Evolutionary conservation across 2,888 invertebrate species (phyloP).

Genomic region (Allophyes oxyacanthae): DNA sequence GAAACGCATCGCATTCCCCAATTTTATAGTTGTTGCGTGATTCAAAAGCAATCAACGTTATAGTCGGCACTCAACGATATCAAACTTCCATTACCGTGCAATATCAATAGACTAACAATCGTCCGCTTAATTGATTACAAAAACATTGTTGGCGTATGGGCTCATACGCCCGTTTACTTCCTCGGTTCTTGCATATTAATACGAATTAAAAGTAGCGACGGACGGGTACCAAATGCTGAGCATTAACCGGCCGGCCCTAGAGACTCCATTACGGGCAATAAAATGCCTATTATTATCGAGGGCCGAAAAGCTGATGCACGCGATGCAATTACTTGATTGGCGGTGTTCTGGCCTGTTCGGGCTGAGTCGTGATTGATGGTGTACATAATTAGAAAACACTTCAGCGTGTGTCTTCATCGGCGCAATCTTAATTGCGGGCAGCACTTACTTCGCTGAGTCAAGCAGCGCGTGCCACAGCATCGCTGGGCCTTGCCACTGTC

Average conservation of each 20-base stretch:
- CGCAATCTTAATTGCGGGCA: constrained; percentile 86
- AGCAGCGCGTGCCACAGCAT: constrained; percentile 78
- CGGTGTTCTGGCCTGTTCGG: constrained; percentile 84
- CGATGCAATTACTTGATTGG: constrained; percentile 90
- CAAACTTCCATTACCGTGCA: constrained; percentile 75
- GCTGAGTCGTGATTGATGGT: constrained; percentile 85
- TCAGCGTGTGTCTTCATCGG: constrained; percentile 88
- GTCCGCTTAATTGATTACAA: constrained; percentile 83
- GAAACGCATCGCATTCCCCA: constrained; percentile 61
- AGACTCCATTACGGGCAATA: constrained; percentile 89
- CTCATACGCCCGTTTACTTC: constrained; percentile 67
- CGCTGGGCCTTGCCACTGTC: constrained; percentile 58
- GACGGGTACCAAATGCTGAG: constrained; percentile 77
- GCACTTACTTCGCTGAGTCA: constrained; percentile 87
- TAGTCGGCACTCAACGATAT: constrained; percentile 80
- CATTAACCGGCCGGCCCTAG: constrained; percentile 85
- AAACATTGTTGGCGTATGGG: constrained; percentile 67
- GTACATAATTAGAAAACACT: constrained; percentile 89
- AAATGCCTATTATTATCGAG: constrained; percentile 89
- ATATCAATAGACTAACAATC: constrained; percentile 74
- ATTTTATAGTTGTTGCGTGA: constrained; percentile 74
- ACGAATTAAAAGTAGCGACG: constrained; percentile 83
- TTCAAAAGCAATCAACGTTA: constrained; percentile 80
- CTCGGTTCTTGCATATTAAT: constrained; percentile 82
- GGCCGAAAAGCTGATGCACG: constrained; percentile 89